Evolutionary conservation across 2,797 vertebrate species (phyloP), one percentile per base, ranked within the genome.

Genomic region (Esox masquinongy): DNA sequence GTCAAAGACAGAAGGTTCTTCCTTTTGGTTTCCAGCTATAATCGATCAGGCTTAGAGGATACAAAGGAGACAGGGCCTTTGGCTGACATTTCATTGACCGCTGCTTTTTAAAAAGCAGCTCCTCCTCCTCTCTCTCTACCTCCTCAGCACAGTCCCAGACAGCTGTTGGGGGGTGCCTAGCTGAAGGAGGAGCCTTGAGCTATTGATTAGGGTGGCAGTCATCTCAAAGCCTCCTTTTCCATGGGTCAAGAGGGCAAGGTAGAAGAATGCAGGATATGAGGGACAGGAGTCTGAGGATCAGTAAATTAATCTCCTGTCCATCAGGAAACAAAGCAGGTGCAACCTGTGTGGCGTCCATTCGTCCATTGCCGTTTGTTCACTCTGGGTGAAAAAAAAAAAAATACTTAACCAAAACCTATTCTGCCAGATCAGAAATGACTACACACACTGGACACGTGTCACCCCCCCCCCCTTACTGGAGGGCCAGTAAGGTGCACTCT

Each of bases 171-270:
- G 79, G 72, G 81, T 73, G 82, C 51, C 66, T 2, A 76, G 68
- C 39, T 82, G 77, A 80, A 85, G 84, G 80, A 82, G 84, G 87
- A 87, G 16, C 90, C 88, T 87, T 69, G 82, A 77, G 80, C 80
- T 88, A 91, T 89, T 88, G 88, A 91, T 90, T 73, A 79, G 83
- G 64, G 76, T 72, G 74, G 70, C 76, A 77, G 79, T 59, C 22
- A 17, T 63, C 81, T 81, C 70, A 49, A 75, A 70, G 75, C 75
- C 74, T 78, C 61, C 70, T 79, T 80, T 73, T 77, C 80, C 71
- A 75, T 56, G 22, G 90, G 91, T 92, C 90, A 85, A 12, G 75
- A 85, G 92, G 91, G 92, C 87, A 85, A 72, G 70, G 43, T n/a
- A 85, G 80, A 82, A 84, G 68, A 89, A 88, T 89, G 61, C 59